Conservation (phyloP, 2,888 invertebrate species). For the Brachylomia viminalis region DNA sequence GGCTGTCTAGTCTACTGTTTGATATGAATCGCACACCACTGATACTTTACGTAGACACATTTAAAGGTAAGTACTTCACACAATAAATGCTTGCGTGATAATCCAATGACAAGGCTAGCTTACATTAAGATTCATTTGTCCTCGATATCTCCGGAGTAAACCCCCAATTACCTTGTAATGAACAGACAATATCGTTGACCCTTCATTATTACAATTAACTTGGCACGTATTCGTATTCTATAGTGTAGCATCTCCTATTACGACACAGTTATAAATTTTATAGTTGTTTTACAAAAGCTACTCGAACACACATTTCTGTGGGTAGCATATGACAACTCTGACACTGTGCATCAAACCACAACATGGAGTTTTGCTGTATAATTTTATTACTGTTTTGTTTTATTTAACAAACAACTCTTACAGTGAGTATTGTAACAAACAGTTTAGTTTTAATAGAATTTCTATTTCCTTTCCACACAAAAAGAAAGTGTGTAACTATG, state of each 20-base stretch:
- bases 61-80: neutral
- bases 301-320: neutral
- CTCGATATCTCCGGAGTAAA: neutral
- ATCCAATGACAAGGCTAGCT: neutral
- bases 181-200: neutral
- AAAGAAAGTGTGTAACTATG: constrained; percentile 56
- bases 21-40: neutral
- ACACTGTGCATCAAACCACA: too few relatives aligned
- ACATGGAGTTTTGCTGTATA: neutral
- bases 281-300: neutral
- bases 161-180: neutral
- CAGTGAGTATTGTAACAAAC: neutral
- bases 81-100: too few relatives aligned
- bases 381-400: neutral
- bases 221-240: neutral
- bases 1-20: neutral
- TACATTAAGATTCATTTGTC: neutral
- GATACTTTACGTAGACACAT: neutral
- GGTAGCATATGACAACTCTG: neutral
- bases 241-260: neutral
- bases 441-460: constrained; percentile 46
- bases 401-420: neutral
- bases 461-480: constrained; percentile 36
- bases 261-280: too few relatives aligned
- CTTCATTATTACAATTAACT: constrained; percentile 1